These are phyloP conservation scores for Carabus problematicus DNA, from an alignment of 2,888 invertebrate species.

Conservation along the genomic window DNA sequence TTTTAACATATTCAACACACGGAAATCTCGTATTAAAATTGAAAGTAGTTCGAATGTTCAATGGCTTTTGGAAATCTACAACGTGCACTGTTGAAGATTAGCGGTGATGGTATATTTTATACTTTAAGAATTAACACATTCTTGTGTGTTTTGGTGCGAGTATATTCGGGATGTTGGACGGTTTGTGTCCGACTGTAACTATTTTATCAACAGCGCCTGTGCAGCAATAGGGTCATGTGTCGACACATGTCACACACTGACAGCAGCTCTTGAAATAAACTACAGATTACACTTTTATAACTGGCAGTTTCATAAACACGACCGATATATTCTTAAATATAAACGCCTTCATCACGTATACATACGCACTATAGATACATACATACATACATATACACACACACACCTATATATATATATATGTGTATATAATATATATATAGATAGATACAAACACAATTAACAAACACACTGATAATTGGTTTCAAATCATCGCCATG, in stretches of 20 bases:
- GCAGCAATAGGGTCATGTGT: slow-evolving; percentile 41
- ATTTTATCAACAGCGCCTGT: slow-evolving; percentile 34
- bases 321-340: not conserved
- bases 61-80: no score
- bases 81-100: no score
- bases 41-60: no score
- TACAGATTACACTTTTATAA: slow-evolving; percentile 35
- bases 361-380: not conserved
- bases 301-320: slow-evolving; percentile 40
- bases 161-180: no score
- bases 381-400: not conserved
- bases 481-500: no score
- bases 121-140: no score
- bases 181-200: slow-evolving; percentile 23
- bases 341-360: not conserved
- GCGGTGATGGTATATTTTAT: no score
- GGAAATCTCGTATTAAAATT: no score
- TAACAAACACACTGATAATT: not conserved
- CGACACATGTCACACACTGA: slow-evolving; percentile 41
- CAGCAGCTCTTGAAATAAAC: slow-evolving; percentile 47
- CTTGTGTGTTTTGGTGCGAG: no score
- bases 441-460: not conserved
- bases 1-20: no score
- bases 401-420: no score
- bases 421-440: no score